These are phyloP conservation scores for Pseudotriccus pelzelni DNA, from an alignment of 2,797 vertebrate species.

Conservation along the genomic window DNA sequence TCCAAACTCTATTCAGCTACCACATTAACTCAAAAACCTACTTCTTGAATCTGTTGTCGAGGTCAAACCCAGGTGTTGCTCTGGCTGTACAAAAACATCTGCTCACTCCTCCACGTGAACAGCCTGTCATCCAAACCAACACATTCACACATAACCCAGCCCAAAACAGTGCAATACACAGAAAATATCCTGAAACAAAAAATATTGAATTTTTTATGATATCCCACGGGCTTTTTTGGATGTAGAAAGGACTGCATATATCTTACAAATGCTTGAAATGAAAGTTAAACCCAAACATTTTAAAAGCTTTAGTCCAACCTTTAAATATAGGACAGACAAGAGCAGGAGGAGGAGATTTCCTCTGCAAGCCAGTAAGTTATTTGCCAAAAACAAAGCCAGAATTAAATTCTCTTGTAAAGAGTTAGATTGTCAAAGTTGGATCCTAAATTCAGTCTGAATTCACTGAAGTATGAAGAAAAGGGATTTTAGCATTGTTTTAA, in stretches of 20 bases:
- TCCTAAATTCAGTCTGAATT: neutral
- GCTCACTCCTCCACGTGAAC: neutral
- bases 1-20: neutral
- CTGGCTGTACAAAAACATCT: neutral
- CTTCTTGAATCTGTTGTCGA: neutral
- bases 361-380: neutral
- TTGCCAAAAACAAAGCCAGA: neutral
- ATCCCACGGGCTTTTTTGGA: neutral
- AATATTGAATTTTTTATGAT: neutral
- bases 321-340: neutral
- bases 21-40: neutral
- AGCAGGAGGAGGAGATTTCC: neutral
- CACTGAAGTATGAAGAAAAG: neutral
- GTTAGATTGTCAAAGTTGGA: neutral
- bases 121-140: neutral
- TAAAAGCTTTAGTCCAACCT: neutral
- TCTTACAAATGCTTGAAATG: neutral
- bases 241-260: neutral
- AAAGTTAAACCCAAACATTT: neutral
- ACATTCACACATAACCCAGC: neutral
- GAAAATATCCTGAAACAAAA: neutral
- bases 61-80: neutral
- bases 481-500: neutral
- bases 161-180: neutral
- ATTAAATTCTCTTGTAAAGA: neutral